phyloP scores from a whole-genome alignment of 2,888 invertebrate genomes.

The Hipparchia semele region DNA sequence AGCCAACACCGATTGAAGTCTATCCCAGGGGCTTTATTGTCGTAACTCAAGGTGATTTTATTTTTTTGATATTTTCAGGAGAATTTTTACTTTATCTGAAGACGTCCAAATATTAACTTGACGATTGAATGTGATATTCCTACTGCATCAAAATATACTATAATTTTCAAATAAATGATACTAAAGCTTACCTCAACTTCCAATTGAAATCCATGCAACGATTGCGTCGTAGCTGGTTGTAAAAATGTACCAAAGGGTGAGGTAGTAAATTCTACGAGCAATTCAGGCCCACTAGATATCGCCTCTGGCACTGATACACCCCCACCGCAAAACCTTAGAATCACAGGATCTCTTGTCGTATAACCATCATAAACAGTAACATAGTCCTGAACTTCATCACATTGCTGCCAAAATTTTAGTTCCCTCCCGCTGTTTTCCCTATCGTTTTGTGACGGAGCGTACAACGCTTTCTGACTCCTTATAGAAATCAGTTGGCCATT shows the following conservation, averaged over 20 bases:
- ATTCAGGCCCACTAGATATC: constrained; percentile 93
- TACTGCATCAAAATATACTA: too few species aligned
- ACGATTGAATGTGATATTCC: too few species aligned
- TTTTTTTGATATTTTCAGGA: background rate
- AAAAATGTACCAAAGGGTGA: constrained; percentile 95
- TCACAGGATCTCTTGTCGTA: constrained; percentile 93
- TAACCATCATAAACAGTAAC: constrained; percentile 95
- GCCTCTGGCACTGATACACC: constrained; percentile 93
- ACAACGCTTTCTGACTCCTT: constrained; percentile 88
- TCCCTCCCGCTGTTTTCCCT: constrained; percentile 82
- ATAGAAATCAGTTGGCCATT: constrained; percentile 94
- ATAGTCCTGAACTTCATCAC: constrained; percentile 94
- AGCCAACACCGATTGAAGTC: constrained; percentile 10
- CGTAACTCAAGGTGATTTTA: constrained; percentile 8
- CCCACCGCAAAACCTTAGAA: constrained; percentile 95
- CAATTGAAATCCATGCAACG: constrained; percentile 94
- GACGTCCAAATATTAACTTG: too few species aligned
- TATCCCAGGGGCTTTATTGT: constrained; percentile 11
- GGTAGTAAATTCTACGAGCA: constrained; percentile 94
- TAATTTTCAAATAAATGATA: background rate
- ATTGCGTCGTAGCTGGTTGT: constrained; percentile 89
- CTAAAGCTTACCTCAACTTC: constrained; percentile 85
- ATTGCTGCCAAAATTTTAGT: constrained; percentile 91
- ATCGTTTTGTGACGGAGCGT: constrained; percentile 81
- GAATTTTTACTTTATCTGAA: background rate